Conservation (phyloP, 2,113 vertebrate species). For the Vireo altiloquus region DNA sequence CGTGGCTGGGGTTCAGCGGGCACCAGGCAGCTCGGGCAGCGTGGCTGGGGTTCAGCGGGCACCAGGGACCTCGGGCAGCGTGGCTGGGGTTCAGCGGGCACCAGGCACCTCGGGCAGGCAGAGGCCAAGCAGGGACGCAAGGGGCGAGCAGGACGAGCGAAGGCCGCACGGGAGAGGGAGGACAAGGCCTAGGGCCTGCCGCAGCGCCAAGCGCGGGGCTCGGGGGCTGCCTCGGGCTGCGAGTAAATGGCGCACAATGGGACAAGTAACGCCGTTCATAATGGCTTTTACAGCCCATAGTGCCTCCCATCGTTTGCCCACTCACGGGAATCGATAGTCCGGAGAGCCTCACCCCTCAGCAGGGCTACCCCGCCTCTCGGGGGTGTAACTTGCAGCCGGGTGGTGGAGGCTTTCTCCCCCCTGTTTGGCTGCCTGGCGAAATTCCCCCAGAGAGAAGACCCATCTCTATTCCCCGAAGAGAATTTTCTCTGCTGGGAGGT, state of each 20-base stretch:
- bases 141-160: rapidly evolving
- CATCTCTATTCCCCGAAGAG: too few relatives aligned
- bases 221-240: rapidly evolving
- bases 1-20: too few relatives aligned
- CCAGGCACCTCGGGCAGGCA: background rate
- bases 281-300: background rate
- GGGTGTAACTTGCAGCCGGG: background rate
- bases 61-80: too few relatives aligned
- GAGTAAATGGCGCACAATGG: rapidly evolving
- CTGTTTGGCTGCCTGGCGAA: background rate
- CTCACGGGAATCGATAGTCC: background rate
- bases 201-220: too few relatives aligned
- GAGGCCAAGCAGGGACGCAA: background rate
- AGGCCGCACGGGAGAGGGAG: too few relatives aligned
- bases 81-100: background rate
- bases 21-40: background rate
- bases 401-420: background rate
- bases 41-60: background rate
- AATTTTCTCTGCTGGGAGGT: background rate
- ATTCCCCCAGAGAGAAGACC: background rate
- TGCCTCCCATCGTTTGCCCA: background rate
- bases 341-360: background rate
- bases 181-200: background rate
- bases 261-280: background rate
- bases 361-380: background rate